A percentile compares a stretch with the other conserved stretches of the same genome.
Conservation (phyloP, 92 coral and sea anemone species). For the Parazoanthus darwini region DNA sequence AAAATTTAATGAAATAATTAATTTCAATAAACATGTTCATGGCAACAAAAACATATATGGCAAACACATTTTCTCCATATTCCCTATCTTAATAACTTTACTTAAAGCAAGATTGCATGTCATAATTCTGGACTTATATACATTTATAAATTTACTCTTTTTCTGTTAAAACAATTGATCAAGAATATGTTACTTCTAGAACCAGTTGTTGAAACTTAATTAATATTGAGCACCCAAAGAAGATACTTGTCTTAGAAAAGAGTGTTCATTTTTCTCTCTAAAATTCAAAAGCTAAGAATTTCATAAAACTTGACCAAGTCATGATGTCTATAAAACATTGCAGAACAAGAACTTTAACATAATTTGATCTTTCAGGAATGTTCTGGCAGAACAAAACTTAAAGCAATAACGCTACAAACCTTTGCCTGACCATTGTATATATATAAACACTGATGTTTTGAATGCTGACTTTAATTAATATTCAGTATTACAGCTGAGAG, state of each 20-base stretch:
- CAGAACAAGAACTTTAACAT: background rate
- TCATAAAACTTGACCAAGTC: no score
- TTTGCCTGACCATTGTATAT: background rate
- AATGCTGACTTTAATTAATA: background rate
- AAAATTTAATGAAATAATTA: background rate
- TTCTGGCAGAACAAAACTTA: background rate
- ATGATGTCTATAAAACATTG: background rate
- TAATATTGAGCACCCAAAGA: no score
- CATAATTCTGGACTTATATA: background rate
- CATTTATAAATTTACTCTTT: background rate
- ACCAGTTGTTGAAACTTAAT: background rate
- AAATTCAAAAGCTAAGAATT: background rate
- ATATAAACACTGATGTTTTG: background rate
- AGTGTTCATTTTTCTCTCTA: background rate
- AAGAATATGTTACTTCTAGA: background rate
- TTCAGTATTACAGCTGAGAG: background rate
- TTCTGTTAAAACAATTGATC: background rate
- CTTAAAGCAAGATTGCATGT: background rate
- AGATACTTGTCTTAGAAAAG: background rate
- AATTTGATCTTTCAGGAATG: background rate
- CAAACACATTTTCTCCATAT: background rate
- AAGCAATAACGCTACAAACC: background rate
- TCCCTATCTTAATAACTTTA: background rate
- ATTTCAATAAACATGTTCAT: background rate
- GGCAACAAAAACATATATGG: background rate